Evolutionary conservation across 2,797 vertebrate genomes (phyloP).

Genomic region (Hirundo rustica): DNA sequence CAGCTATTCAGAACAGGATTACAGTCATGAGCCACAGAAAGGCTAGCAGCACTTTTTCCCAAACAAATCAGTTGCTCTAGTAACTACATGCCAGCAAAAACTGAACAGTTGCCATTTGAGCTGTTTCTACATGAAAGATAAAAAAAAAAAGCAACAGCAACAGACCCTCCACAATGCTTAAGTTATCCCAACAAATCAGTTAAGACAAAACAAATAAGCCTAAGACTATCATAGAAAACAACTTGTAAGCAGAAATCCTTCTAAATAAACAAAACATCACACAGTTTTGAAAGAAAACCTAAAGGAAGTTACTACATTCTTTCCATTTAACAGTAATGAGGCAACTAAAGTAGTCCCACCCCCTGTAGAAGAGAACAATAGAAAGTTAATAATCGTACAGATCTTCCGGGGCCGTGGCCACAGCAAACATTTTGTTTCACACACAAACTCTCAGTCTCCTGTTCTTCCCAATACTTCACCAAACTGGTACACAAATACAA

Average conservation of each 20-base stretch:
- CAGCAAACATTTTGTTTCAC: not conserved
- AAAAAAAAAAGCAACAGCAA: not conserved
- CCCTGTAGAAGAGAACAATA: not conserved
- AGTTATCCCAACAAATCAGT: not conserved
- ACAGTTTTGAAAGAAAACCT: not conserved
- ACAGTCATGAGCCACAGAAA: not conserved
- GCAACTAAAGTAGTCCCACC: not conserved
- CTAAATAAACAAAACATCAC: not conserved
- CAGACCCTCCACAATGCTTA: not conserved
- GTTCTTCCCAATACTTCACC: not conserved
- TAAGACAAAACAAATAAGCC: not conserved
- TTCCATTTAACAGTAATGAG: slow-evolving; percentile 23
- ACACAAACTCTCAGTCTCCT: not conserved
- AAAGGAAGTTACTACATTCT: slow-evolving; percentile 37
- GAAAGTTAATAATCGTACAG: not conserved
- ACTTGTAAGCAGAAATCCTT: not conserved
- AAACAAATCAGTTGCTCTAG: slow-evolving; percentile 46
- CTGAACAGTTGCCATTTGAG: not conserved
- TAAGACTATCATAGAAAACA: not conserved
- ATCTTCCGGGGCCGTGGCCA: not conserved
- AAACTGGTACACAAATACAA: not conserved
- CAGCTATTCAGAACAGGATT: slow-evolving; percentile 15
- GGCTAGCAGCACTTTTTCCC: not conserved
- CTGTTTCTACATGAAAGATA: not conserved
- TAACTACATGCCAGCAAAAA: slow-evolving; percentile 5